Base-by-base conservation (phyloP, 2,797 vertebrate genomes). In the Leucoraja ocellata region DNA sequence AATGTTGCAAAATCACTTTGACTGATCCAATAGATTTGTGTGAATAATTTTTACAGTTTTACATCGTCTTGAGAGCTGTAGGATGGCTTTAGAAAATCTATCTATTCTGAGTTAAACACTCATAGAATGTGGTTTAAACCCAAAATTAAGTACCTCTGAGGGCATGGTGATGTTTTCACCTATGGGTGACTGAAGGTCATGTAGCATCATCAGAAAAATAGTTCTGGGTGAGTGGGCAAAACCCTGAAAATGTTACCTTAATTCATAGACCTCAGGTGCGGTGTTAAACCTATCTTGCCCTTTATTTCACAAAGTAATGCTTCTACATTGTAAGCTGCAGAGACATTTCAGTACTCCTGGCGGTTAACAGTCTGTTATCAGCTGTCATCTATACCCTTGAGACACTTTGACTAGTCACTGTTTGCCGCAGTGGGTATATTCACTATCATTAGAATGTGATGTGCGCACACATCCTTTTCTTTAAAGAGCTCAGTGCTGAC, bases 381-480 rank as follows among this genome's bases (percentile, higher is more conserved):
- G 90, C 90, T 92, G 90, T 92, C 90, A 92, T 58, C 90, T 58
- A 32, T 76, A 92, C 90, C 90, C 68, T 92, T 92, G 90, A 76
- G 71, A 76, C 71, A 54, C 90, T 76, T 92, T 92, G 68, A 92
- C 71, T 92, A 76, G 73, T 92, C 71, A 76, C 90, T 92, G 90
- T 76, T 92, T 92, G 73, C 71, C 73, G 90, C 90, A 76, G 61
- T 76, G 90, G 90, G 90, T 92, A 92, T 76, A 92, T 92, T 92
- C 65, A 73, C 58, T 92, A 58, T 54, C 90, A 92, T 74, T 92
- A 76, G 23, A 74, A 92, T 58, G 73, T 92, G 68, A 73, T 76
- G 90, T 92, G 90, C 25, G 73, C 90, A 92, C 90, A 73, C 68
- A 76, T 73, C 68, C 71, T 74, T 92, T 92, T 74, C 39, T 88